phyloP scores from a whole-genome alignment of 2,888 invertebrate species.

The Ectropis crepuscularia region DNA sequence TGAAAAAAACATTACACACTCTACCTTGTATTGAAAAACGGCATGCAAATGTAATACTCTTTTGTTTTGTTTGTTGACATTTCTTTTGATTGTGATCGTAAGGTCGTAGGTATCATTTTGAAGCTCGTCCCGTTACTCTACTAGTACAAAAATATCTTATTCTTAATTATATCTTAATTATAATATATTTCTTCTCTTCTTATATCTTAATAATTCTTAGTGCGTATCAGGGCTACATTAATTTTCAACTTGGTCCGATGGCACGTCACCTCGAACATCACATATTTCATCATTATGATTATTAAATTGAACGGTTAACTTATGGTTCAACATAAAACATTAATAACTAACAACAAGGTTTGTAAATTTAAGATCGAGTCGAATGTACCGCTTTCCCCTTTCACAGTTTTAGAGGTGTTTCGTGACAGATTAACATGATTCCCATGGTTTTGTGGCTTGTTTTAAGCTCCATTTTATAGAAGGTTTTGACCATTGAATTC shows the following conservation, averaged over 20 bases:
- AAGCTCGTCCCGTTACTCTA: too few species aligned
- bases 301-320: constrained; percentile 30
- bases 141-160: too few species aligned
- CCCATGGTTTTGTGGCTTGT: constrained; percentile 32
- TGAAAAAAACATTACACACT: too few species aligned
- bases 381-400: constrained; percentile 26
- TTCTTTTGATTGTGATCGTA: too few species aligned
- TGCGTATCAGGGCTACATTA: neutral
- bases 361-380: constrained; percentile 3
- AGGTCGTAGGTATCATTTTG: too few species aligned
- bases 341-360: constrained; percentile 31
- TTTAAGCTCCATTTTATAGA: constrained; percentile 15
- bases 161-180: too few species aligned
- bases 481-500: constrained; percentile 4
- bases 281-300: constrained; percentile 35
- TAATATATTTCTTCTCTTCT: too few species aligned
- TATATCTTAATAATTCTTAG: neutral
- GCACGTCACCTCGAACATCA: constrained; percentile 18
- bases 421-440: constrained; percentile 22
- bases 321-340: constrained; percentile 34
- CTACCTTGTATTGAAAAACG: too few species aligned
- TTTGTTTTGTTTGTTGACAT: too few species aligned
- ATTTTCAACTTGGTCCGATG: constrained; percentile 16
- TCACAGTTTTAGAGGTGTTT: constrained; percentile 23
- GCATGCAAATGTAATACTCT: too few species aligned